Conservation (phyloP, 2,888 invertebrate genomes). For the Brenthis daphne region DNA sequence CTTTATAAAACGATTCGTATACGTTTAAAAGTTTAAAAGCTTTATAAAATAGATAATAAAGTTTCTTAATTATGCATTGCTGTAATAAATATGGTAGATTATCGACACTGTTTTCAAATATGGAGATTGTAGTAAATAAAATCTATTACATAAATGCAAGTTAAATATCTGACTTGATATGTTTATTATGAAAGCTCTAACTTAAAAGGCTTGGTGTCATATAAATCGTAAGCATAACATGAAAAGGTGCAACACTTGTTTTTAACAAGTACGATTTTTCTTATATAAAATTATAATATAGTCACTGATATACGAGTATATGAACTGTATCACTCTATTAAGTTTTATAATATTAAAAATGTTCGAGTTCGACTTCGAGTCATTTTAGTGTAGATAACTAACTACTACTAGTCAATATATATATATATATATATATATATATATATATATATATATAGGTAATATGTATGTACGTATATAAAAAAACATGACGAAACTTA, state of each 20-base stretch:
- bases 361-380: too few species aligned
- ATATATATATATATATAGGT: too few species aligned
- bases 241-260: not conserved
- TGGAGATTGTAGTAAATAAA: conserved; percentile 17
- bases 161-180: conserved; percentile 2
- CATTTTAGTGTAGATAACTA: too few species aligned
- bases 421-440: too few species aligned
- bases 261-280: too few species aligned
- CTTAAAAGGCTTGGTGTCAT: conserved; percentile 7
- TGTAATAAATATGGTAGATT: conserved; percentile 27
- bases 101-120: conserved; percentile 28
- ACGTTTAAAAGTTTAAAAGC: not conserved
- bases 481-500: too few species aligned
- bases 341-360: too few species aligned
- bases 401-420: too few species aligned
- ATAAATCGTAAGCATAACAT: conserved; percentile 7
- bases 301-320: too few species aligned
- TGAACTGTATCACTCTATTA: too few species aligned
- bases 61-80: conserved; percentile 30
- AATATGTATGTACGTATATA: too few species aligned
- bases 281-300: too few species aligned
- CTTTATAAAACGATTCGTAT: not conserved
- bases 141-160: conserved; percentile 3
- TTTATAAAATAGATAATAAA: conserved; percentile 24
- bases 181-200: not conserved